Base-by-base conservation (phyloP, 1,140 invertebrate genomes). In the Orchesella cincta region DNA sequence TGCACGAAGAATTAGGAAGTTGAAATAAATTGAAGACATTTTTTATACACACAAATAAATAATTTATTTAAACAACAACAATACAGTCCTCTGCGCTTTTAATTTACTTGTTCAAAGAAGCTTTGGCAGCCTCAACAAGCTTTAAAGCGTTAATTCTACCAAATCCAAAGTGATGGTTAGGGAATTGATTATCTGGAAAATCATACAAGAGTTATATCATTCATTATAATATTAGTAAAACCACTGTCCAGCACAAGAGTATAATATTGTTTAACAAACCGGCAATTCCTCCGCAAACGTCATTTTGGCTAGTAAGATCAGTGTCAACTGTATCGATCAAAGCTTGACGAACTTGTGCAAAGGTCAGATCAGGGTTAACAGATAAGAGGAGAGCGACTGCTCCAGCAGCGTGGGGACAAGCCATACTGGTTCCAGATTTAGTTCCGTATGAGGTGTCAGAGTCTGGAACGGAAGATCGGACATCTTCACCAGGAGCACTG, bases 381-480 rank as follows among this genome's bases (percentile, higher is more conserved):
- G 72, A 39, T 5, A 28, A 31, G 12, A 76, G 64, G 35, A 57
- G 54, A 26, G 54, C 54, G 14, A 23, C 26, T 18, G 26, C 54
- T 57, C 76, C 75, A 8, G 75, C 75, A 1, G 36, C 67, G 52
- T 76, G 75, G 3, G 75, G 75, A 23, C 62, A 71, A 12, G 75
- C 31, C 76, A 77, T 77, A 39, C 33, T 54, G 1, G 71, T 74
- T 1, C 76, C 72, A 33, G 73, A 31, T 1, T 70, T 29, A 8
- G 33, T 75, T 23, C 3, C n/a, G 31, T 78, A 78, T 3, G 73
- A 57, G n/a, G 57, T 52, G 67, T 78, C 77, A 12, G 29, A 35
- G 16, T 57, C 51, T n/a, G 33, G 36, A 64, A 33, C 64, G 1
- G 73, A 1, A 23, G 77, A 78, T 5, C 35, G n/a, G 5, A 74